Conservation (phyloP, 2,888 invertebrate species). For the Nematopogon swammerdamellus region DNA sequence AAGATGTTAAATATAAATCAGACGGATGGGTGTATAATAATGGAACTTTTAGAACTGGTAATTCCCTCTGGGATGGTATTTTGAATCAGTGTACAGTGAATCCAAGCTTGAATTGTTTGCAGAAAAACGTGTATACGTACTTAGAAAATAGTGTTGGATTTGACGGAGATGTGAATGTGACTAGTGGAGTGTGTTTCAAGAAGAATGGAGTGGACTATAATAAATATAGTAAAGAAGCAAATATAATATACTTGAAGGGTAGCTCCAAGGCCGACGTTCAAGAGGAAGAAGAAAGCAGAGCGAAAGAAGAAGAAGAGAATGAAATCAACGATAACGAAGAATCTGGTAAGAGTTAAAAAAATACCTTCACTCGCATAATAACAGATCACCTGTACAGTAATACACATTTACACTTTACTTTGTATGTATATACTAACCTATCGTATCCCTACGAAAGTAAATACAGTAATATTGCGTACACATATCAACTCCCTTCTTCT, state of each 20-base stretch:
- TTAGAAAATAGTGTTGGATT: slow-evolving; percentile 64
- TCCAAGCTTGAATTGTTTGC: slow-evolving; percentile 70
- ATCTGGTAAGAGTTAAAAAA: too few relatives aligned
- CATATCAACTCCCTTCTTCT: too few relatives aligned
- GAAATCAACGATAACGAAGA: slow-evolving; percentile 32
- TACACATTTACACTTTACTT: too few relatives aligned
- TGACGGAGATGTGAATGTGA: slow-evolving; percentile 62
- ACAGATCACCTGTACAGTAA: too few relatives aligned
- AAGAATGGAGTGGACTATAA: slow-evolving; percentile 61
- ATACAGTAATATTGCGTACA: too few relatives aligned
- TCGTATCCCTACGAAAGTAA: too few relatives aligned
- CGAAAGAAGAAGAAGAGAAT: slow-evolving; percentile 29
- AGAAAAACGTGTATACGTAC: slow-evolving; percentile 73
- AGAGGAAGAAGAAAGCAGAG: slow-evolving; percentile 15
- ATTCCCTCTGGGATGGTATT: slow-evolving; percentile 70
- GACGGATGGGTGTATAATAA: slow-evolving; percentile 35
- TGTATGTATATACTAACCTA: too few relatives aligned
- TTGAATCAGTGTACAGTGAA: slow-evolving; percentile 65
- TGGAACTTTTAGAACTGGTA: slow-evolving; percentile 55
- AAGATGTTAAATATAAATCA: slow-evolving; percentile 26
- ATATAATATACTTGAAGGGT: slow-evolving; percentile 42
- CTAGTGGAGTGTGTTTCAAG: slow-evolving; percentile 61
- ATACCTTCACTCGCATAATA: too few relatives aligned
- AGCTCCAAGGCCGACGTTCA: slow-evolving; percentile 24
- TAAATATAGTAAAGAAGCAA: slow-evolving; percentile 52